A percentile compares a stretch with the other conserved stretches of the same genome.
Conservation (phyloP, 2,888 invertebrate species). For the Dioctria linearis region DNA sequence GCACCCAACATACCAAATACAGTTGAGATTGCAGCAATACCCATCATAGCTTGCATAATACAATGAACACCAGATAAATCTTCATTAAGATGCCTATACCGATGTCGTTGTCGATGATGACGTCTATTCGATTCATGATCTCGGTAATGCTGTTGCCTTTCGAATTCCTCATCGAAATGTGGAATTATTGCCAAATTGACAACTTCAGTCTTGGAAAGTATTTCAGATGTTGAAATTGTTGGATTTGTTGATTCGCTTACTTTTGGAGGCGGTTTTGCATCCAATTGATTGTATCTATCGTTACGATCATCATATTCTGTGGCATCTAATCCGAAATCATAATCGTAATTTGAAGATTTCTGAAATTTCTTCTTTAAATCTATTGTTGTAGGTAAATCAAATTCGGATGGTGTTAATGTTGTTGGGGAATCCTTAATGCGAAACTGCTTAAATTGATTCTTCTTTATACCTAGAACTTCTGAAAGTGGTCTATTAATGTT, state of each 20-base stretch:
- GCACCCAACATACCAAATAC: slow-evolving; percentile 71
- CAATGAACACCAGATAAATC: slow-evolving; percentile 70
- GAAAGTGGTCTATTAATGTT: slow-evolving; percentile 71
- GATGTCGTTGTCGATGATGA: slow-evolving; percentile 68
- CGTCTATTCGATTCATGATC: slow-evolving; percentile 60
- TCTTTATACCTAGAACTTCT: slow-evolving; percentile 71
- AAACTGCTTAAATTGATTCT: slow-evolving; percentile 71
- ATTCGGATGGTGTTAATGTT: slow-evolving; percentile 61
- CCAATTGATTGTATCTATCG: slow-evolving; percentile 46
- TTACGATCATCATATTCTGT: slow-evolving; percentile 68
- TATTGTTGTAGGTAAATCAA: slow-evolving; percentile 43
- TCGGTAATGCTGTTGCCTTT: slow-evolving; percentile 66
- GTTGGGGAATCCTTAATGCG: slow-evolving; percentile 68
- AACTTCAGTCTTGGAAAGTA: slow-evolving; percentile 69
- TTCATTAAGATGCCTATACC: slow-evolving; percentile 64
- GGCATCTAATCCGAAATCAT: slow-evolving; percentile 69
- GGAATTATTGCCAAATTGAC: slow-evolving; percentile 71
- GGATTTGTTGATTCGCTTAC: slow-evolving; percentile 48
- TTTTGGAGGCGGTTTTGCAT: slow-evolving; percentile 30
- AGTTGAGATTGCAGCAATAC: slow-evolving; percentile 70
- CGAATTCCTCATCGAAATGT: slow-evolving; percentile 70
- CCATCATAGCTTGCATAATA: slow-evolving; percentile 72
- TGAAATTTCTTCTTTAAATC: slow-evolving; percentile 40
- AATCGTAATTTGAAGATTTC: slow-evolving; percentile 65
- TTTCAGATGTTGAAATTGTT: slow-evolving; percentile 58